Evolutionary conservation across 2,113 vertebrate species (phyloP).

Genomic region (Ploceus nigricollis): DNA sequence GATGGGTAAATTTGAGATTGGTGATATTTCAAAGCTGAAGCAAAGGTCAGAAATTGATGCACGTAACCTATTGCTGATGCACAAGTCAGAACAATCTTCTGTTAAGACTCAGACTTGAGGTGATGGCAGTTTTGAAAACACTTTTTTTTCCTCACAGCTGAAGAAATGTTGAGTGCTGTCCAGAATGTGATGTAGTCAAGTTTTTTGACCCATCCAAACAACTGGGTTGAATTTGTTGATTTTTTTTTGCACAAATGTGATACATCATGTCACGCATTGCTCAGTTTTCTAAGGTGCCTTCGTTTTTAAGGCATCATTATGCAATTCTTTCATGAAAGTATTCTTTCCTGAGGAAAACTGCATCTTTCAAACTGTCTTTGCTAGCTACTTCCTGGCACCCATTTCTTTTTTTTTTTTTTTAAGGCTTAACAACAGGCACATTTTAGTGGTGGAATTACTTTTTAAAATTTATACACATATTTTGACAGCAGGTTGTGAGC

Average conservation of each 20-base stretch:
- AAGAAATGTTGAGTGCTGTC: background rate
- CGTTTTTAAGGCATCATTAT: background rate
- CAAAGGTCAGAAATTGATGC: constrained; percentile 31
- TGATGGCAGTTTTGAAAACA: background rate
- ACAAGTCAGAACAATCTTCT: constrained; percentile 1
- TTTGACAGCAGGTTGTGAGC: background rate
- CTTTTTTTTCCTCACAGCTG: background rate
- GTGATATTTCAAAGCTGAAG: constrained; percentile 18
- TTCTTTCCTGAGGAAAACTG: background rate
- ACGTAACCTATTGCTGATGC: background rate
- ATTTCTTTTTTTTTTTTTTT: background rate
- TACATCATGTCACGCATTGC: background rate
- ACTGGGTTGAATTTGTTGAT: background rate
- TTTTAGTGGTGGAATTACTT: background rate
- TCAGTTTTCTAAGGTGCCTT: background rate
- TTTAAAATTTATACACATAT: background rate
- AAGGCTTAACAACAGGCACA: background rate
- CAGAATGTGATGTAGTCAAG: background rate
- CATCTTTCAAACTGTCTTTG: background rate
- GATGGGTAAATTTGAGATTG: constrained; percentile 4
- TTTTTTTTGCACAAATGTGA: background rate
- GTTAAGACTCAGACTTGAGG: background rate
- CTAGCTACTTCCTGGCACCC: background rate
- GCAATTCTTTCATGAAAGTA: background rate
- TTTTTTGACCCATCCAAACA: background rate